Evolutionary conservation across 2,888 invertebrate genomes (phyloP).

Genomic region (Drosophila ezoana): DNA sequence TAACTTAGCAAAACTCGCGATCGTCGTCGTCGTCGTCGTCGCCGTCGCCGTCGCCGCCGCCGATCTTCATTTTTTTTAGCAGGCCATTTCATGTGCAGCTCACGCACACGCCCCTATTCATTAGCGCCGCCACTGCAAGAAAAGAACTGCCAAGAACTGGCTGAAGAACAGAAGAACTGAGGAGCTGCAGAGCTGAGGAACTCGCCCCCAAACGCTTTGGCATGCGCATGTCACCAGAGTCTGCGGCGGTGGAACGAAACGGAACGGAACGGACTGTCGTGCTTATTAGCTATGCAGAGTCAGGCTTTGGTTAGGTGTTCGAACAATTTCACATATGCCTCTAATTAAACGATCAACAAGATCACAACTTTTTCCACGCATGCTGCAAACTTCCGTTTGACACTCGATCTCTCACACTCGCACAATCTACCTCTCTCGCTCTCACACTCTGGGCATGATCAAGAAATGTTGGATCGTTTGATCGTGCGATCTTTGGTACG

Average conservation of each 20-base stretch:
- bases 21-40: conserved; percentile 21
- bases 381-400: conserved; percentile 64
- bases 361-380: conserved; percentile 71
- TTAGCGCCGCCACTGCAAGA: conserved; percentile 65
- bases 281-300: conserved; percentile 78
- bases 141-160: too few relatives aligned
- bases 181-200: background rate
- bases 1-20: conserved; percentile 77
- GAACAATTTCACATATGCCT: conserved; percentile 83
- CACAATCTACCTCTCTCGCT: background rate
- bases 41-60: background rate
- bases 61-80: conserved; percentile 24
- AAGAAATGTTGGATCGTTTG: conserved; percentile 36
- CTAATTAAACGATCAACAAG: conserved; percentile 83
- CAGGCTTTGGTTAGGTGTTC: conserved; percentile 75
- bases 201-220: conserved; percentile 57
- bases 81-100: conserved; percentile 74
- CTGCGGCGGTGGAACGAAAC: too few relatives aligned
- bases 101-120: conserved; percentile 81
- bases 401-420: conserved; percentile 1
- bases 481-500: conserved; percentile 17
- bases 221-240: conserved; percentile 56
- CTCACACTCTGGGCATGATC: background rate
- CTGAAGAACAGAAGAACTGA: background rate
- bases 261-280: background rate